Evolutionary conservation across 2,797 vertebrate genomes (phyloP).

Genomic region (Pyrocephalus nanus): DNA sequence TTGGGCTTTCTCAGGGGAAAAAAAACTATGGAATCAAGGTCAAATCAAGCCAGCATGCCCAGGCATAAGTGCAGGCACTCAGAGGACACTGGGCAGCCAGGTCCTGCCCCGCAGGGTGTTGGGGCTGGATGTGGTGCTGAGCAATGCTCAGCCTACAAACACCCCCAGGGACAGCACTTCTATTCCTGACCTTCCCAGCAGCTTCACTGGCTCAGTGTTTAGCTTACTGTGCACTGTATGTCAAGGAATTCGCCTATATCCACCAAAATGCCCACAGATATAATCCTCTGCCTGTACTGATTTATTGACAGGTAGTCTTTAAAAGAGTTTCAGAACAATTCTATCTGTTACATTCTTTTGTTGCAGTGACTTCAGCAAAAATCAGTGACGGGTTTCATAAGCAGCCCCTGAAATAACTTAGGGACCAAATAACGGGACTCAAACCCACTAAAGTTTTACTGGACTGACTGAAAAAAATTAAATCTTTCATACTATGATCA

Average conservation of each 20-base stretch:
- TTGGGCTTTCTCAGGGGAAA: background rate
- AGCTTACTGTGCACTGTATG: background rate
- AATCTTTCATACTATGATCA: background rate
- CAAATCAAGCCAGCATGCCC: background rate
- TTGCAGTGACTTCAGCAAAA: background rate
- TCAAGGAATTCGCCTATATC: background rate
- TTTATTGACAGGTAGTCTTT: background rate
- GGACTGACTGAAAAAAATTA: background rate
- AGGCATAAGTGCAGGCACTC: background rate
- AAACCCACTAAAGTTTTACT: background rate
- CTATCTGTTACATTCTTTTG: background rate
- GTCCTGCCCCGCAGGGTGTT: background rate
- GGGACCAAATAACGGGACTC: background rate
- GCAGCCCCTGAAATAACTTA: background rate
- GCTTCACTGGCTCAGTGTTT: background rate
- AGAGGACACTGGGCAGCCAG: background rate
- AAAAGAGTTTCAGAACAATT: background rate
- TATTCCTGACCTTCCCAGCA: background rate
- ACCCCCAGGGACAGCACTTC: background rate
- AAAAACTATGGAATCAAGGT: background rate
- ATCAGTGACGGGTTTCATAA: background rate
- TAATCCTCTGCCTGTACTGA: background rate
- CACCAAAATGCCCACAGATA: background rate
- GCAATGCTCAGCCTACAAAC: background rate
- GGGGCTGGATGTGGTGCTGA: background rate